These are phyloP conservation scores for Perognathus longimembris DNA, from an alignment of 2,113 vertebrate species.

Conservation along the genomic window DNA sequence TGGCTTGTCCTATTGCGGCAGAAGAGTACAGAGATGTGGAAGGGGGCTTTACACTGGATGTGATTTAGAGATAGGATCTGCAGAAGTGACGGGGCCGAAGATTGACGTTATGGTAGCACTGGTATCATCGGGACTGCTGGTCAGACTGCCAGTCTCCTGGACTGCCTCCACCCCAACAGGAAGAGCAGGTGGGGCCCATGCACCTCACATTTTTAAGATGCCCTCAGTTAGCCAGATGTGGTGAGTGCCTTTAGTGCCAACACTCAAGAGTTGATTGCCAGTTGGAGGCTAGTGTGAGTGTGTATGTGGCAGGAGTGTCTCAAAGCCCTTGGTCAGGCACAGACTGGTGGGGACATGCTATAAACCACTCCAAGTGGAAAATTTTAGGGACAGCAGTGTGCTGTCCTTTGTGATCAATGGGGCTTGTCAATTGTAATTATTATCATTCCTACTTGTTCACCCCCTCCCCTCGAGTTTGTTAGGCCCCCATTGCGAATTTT, in stretches of 20 bases:
- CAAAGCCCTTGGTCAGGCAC: neutral
- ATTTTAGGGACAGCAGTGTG: neutral
- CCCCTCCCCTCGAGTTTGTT: neutral
- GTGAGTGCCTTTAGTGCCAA: neutral
- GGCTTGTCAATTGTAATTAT: neutral
- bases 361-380: neutral
- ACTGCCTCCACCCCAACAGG: neutral
- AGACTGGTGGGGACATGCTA: neutral
- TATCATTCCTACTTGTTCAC: neutral
- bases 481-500: neutral
- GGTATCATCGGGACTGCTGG: neutral
- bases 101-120: neutral
- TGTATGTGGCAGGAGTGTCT: neutral
- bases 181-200: neutral
- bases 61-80: neutral
- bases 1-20: neutral
- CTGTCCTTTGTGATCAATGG: neutral
- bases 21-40: neutral
- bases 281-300: neutral
- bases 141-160: neutral
- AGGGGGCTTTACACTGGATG: too few relatives aligned
- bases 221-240: neutral
- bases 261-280: neutral
- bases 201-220: neutral
- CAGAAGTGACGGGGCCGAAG: neutral